These are phyloP conservation scores for Herpetotheres cachinnans DNA, from an alignment of 2,113 vertebrate species.

Conservation along the genomic window DNA sequence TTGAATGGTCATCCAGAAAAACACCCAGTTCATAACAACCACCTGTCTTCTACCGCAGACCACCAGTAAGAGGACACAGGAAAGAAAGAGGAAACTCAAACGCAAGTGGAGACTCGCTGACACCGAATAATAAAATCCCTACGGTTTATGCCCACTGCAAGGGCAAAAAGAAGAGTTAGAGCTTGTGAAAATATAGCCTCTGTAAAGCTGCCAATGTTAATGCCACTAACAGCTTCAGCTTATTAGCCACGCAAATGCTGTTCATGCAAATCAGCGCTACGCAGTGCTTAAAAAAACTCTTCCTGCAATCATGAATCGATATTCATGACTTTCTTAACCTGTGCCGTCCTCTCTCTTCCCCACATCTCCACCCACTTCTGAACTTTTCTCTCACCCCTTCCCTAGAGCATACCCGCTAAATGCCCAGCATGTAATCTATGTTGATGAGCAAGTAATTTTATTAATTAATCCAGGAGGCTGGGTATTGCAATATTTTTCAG, in stretches of 20 bases:
- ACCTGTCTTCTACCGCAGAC: neutral
- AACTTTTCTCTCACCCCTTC: neutral
- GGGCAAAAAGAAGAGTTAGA: neutral
- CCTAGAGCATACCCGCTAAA: neutral
- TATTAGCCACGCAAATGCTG: neutral
- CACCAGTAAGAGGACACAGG: neutral
- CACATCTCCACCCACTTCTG: neutral
- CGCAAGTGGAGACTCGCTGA: neutral
- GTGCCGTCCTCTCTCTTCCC: neutral
- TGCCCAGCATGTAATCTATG: conserved; percentile 19
- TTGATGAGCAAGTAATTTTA: conserved; percentile 48
- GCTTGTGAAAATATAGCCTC: neutral
- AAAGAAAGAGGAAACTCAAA: neutral
- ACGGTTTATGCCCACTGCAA: neutral
- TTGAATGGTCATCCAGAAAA: neutral
- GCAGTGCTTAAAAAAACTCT: neutral
- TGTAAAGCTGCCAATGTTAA: neutral
- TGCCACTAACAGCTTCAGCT: neutral
- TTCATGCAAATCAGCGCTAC: neutral
- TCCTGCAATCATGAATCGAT: neutral
- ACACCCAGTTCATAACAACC: neutral
- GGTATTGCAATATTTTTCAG: neutral
- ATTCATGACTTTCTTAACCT: neutral
- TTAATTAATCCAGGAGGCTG: conserved; percentile 26
- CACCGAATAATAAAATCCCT: neutral